phyloP scores from a whole-genome alignment of 2,888 invertebrate genomes.

The Digitonthophagus gazella region DNA sequence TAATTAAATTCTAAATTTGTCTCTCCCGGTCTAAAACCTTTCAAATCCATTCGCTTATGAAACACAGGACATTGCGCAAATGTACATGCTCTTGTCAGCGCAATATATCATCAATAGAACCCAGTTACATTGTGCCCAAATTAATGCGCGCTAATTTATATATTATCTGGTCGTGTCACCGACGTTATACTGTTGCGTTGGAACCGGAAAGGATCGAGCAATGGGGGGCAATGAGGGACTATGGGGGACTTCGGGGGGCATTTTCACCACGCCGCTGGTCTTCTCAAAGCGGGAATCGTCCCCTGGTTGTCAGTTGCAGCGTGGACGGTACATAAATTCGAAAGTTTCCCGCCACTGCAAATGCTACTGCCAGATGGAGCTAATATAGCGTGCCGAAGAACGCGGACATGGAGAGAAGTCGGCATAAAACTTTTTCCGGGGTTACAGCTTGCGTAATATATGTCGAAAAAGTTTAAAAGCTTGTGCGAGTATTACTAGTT shows the following conservation, averaged over 20 bases:
- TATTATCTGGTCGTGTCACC: conserved; percentile 13
- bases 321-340: conserved; percentile 35
- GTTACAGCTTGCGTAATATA: background rate
- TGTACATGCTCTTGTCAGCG: background rate
- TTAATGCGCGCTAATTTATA: conserved; percentile 9
- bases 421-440: conserved; percentile 9
- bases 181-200: conserved; percentile 6
- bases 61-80: background rate
- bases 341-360: conserved; percentile 30
- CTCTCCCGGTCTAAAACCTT: background rate
- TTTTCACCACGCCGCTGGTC: conserved; percentile 10
- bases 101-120: conserved; percentile 9
- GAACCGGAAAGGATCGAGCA: conserved; percentile 3
- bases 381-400: conserved; percentile 24
- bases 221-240: conserved; percentile 6
- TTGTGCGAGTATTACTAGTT: background rate
- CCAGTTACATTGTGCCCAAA: conserved; percentile 10
- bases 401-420: conserved; percentile 7
- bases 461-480: conserved; percentile 7
- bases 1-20: background rate
- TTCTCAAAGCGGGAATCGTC: conserved; percentile 15
- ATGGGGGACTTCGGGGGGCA: background rate
- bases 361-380: conserved; percentile 32
- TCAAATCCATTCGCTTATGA: background rate
- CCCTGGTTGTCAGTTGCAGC: conserved; percentile 32